Conservation (phyloP, 2,888 invertebrate species). For the Abrostola tripartita region DNA sequence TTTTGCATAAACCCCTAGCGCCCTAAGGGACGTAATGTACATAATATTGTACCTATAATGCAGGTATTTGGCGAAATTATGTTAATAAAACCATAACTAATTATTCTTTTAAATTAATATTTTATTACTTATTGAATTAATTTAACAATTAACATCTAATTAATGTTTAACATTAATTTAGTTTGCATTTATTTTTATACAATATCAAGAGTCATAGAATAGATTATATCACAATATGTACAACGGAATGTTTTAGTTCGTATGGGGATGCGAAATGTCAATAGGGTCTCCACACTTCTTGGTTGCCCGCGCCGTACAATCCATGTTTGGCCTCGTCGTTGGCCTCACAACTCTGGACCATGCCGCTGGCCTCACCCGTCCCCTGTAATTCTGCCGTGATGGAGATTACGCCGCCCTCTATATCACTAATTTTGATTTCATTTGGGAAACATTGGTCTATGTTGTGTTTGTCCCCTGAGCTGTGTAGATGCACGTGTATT, state of each 20-base stretch:
- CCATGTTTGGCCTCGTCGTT: conserved; percentile 87
- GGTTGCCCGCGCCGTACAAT: conserved; percentile 75
- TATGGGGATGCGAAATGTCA: conserved; percentile 78
- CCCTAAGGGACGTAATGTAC: no score
- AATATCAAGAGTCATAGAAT: conserved; percentile 49
- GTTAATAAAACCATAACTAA: conserved; percentile 13
- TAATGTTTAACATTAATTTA: conserved; percentile 86
- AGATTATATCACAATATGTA: conserved; percentile 84
- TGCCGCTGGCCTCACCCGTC: conserved; percentile 80
- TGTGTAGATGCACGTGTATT: conserved; percentile 94
- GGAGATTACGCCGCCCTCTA: conserved; percentile 86
- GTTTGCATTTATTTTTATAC: conserved; percentile 54
- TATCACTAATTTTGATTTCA: conserved; percentile 89
- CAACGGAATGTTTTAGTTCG: conserved; percentile 74
- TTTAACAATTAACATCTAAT: conserved; percentile 82
- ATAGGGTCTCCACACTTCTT: conserved; percentile 94
- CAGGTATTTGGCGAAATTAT: background rate
- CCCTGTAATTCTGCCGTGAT: conserved; percentile 86
- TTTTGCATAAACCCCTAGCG: no score
- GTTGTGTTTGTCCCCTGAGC: conserved; percentile 90
- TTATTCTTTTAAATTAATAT: conserved; percentile 51
- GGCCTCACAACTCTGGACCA: conserved; percentile 86
- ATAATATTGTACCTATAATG: no score
- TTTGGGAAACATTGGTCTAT: conserved; percentile 90
- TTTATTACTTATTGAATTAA: conserved; percentile 67